Percentiles rank a stretch among this genome's conserved stretches.
Conservation (phyloP, 2,113 vertebrate species). For the Oplegnathus fasciatus region DNA sequence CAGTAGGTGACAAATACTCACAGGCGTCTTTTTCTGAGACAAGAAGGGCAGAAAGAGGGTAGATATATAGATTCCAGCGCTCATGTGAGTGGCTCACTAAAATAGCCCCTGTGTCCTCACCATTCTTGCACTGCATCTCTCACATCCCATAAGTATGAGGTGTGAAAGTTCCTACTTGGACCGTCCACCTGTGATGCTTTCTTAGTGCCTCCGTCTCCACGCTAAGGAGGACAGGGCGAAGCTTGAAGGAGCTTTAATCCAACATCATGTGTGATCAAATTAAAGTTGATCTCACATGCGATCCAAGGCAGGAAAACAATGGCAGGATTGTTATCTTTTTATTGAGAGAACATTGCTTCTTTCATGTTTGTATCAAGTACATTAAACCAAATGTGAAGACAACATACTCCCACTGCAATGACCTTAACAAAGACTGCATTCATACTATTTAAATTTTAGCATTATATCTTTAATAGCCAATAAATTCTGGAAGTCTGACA, state of each 20-base stretch:
- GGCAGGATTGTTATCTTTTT: background rate
- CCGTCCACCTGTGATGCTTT: slow-evolving; percentile 36
- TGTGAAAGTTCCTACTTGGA: slow-evolving; percentile 59
- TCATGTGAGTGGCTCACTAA: slow-evolving; percentile 82
- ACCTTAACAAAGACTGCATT: background rate
- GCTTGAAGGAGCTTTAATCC: slow-evolving; percentile 1
- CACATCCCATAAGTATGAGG: slow-evolving; percentile 51
- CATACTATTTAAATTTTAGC: background rate
- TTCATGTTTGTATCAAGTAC: slow-evolving; percentile 5
- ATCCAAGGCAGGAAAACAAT: background rate
- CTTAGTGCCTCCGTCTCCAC: slow-evolving; percentile 9
- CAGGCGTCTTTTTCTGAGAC: slow-evolving; percentile 62
- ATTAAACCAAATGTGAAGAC: background rate
- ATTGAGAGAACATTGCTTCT: slow-evolving; percentile 12
- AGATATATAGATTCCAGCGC: slow-evolving; percentile 78
- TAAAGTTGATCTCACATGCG: background rate
- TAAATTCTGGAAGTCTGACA: background rate
- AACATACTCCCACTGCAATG: background rate
- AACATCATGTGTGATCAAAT: background rate
- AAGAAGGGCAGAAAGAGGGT: slow-evolving; percentile 63
- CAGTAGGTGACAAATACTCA: slow-evolving; percentile 39
- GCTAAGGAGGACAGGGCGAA: background rate
- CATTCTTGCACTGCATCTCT: slow-evolving; percentile 64
- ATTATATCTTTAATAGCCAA: background rate
- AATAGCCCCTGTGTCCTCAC: slow-evolving; percentile 77